Percentiles rank a stretch among this genome's conserved stretches.
These are phyloP conservation scores for Trilocha varians DNA, from an alignment of 2,888 invertebrate species.

Conservation along the genomic window DNA sequence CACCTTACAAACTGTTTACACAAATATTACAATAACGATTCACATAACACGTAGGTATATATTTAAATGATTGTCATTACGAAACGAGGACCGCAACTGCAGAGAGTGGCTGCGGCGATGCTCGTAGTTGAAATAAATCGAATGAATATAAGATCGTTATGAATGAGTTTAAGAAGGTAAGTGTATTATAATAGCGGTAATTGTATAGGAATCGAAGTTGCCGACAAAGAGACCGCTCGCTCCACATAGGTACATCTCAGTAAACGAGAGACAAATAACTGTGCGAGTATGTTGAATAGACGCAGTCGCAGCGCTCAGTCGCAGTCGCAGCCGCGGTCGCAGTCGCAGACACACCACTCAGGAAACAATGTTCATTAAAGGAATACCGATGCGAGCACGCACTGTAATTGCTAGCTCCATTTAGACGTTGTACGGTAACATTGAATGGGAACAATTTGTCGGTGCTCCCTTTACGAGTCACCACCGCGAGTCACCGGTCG, in stretches of 20 bases:
- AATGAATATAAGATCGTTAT: background rate
- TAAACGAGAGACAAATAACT: background rate
- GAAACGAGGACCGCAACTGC: background rate
- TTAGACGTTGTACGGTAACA: conserved; percentile 29
- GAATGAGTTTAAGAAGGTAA: conserved; percentile 3
- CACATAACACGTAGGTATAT: background rate
- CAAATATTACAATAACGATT: background rate
- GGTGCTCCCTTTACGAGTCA: conserved; percentile 48
- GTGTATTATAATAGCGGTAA: background rate
- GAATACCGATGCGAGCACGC: conserved; percentile 58
- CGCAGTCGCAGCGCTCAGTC: too few species aligned
- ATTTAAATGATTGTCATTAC: background rate
- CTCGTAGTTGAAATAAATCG: background rate
- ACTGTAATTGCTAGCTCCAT: conserved; percentile 48
- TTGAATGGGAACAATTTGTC: conserved; percentile 67
- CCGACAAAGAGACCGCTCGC: background rate
- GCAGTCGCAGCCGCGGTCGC: too few species aligned
- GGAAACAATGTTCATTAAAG: conserved; percentile 69
- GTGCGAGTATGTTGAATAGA: too few species aligned
- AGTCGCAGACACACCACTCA: too few species aligned
- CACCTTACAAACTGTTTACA: background rate
- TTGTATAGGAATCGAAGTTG: background rate
- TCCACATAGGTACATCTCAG: background rate
- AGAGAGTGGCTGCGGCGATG: background rate
- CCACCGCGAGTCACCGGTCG: conserved; percentile 44